Percentiles rank a stretch among this genome's conserved stretches.
phyloP scores from a whole-genome alignment of 2,797 vertebrate species.

The Scleropages formosus region DNA sequence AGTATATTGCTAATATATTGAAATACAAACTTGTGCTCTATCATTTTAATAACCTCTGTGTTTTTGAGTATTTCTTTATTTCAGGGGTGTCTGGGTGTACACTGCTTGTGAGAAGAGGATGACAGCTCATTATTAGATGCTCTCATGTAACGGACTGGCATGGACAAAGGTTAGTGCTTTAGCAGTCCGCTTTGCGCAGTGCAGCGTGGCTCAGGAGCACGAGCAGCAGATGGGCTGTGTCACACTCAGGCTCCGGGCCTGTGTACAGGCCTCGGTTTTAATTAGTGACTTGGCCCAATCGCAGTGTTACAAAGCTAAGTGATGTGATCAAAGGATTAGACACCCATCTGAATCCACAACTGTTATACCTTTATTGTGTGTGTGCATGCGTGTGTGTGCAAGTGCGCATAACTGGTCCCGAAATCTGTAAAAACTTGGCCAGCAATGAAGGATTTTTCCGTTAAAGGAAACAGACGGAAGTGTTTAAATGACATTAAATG shows the following conservation, averaged over 20 bases:
- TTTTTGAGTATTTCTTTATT: too few relatives aligned
- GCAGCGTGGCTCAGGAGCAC: constrained; percentile 52
- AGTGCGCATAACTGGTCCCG: background rate
- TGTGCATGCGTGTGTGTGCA: constrained; percentile 14
- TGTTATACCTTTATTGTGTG: constrained; percentile 45
- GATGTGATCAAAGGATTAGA: constrained; percentile 47
- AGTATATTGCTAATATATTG: too few relatives aligned
- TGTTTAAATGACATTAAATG: constrained; percentile 39
- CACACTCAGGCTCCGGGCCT: constrained; percentile 69
- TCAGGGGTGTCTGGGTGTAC: constrained; percentile 14
- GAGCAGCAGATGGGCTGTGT: constrained; percentile 72
- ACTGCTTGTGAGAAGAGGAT: background rate
- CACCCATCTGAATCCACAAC: constrained; percentile 46
- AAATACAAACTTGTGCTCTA: background rate
- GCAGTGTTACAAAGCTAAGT: constrained; percentile 46
- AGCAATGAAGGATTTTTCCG: constrained; percentile 39
- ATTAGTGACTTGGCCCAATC: constrained; percentile 67
- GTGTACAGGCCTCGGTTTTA: constrained; percentile 72
- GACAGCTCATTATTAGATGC: constrained; percentile 13
- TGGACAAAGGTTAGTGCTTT: constrained; percentile 3
- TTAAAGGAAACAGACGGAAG: constrained; percentile 40
- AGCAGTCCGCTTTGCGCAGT: constrained; percentile 43
- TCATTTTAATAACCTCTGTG: background rate
- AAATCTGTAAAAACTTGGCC: constrained; percentile 33
- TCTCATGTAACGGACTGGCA: background rate